Evolutionary conservation across 2,888 invertebrate genomes (phyloP), one percentile per base, ranked within the genome.

Genomic region (Sesia bembeciformis): DNA sequence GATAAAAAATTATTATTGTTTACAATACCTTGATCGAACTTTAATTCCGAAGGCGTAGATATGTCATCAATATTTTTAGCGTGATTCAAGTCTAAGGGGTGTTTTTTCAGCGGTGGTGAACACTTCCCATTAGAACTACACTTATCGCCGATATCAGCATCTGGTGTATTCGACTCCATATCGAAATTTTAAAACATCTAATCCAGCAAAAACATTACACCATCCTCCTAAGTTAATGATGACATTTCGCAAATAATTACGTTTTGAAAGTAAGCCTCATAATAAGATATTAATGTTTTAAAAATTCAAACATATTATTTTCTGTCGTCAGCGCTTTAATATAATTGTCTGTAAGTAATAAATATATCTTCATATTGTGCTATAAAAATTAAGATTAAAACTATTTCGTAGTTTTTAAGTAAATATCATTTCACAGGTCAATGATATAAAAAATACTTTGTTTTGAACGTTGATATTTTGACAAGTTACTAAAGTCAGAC

Each of bases 11-110:
- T 4, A 46, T 46, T 46, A 49, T 68, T 84, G 82, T 85, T 82
- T 84, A 84, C 78, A 78, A 76, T 91, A 23, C 93, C 91, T 89
- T 91, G 91, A 78, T 93, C 93, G 76, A 94, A 94, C 82, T 91
- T 93, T 64, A 94, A 81, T 81, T 93, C 93, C 46, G 91, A 89
- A 71, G 92, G 91, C 75, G 89, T 85, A 76, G 87, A 83, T 70
- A 90, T 90, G 80, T 90, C 90, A 78, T 90, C 90, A 72, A 90
- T 90, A 81, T 89, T 89, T 79, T 81, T 77, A 62, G 80, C 61
- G 64, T 81, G 77, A 72, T 82, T 85, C 61, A 83, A 65, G 60
- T 84, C 79, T 56, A 75, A 70, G 7, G 72, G 64, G 59, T 67
- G 68, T 56, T 75, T 78, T 49, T 70, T 74, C 8, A 65, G 63